Conservation (phyloP, 1,140 invertebrate genomes). For the Pseudomyrmex sp. region DNA sequence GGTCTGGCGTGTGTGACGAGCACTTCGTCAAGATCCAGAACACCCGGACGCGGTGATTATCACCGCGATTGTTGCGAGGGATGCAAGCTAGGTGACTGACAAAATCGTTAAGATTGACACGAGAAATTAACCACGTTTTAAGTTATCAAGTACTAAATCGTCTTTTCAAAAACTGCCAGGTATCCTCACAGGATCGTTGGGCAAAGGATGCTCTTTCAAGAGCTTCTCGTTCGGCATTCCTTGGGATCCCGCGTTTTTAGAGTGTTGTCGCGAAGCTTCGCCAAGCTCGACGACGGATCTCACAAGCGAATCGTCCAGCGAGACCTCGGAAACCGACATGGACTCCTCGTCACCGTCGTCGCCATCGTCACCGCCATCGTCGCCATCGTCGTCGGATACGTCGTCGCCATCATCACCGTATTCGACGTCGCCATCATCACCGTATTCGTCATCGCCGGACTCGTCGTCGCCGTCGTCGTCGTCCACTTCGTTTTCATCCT, state of each 20-base stretch:
- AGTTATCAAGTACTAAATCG: too few relatives aligned
- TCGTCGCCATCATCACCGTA: too few relatives aligned
- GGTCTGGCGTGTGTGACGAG: constrained; percentile 80
- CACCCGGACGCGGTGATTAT: constrained; percentile 77
- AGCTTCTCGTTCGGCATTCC: constrained; percentile 84
- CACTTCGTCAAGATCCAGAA: constrained; percentile 13
- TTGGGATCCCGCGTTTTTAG: constrained; percentile 85
- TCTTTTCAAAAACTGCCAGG: constrained; percentile 65
- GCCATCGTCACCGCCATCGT: not conserved
- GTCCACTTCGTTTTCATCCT: not conserved
- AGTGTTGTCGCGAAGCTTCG: constrained; percentile 85
- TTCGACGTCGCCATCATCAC: too few relatives aligned
- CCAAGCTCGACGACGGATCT: constrained; percentile 68
- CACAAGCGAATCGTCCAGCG: constrained; percentile 46
- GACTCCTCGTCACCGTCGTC: constrained; percentile 18
- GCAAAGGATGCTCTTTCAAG: constrained; percentile 84
- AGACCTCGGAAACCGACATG: constrained; percentile 52
- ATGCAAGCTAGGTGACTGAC: constrained; percentile 84
- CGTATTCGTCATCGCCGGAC: too few relatives aligned
- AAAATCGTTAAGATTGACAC: too few relatives aligned
- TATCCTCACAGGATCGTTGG: constrained; percentile 83
- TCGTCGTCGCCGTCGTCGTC: not conserved
- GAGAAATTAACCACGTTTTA: too few relatives aligned
- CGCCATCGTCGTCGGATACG: not conserved
- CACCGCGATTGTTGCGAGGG: constrained; percentile 86